Evolutionary conservation across 1,140 invertebrate species (phyloP).

Genomic region (Drosophila tani): DNA sequence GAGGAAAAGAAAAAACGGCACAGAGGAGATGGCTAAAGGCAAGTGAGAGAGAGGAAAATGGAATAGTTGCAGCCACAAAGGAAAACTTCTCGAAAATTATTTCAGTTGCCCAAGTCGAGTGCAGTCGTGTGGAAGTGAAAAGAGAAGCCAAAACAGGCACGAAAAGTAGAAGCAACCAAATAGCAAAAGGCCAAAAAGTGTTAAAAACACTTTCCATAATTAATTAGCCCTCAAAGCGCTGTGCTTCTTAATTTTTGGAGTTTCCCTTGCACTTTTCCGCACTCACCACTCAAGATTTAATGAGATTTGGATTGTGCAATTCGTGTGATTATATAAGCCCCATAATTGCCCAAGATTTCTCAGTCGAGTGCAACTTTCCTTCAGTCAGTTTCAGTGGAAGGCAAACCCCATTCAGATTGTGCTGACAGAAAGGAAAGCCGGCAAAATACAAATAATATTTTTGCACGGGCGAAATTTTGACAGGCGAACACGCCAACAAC

Average conservation of each 20-base stretch:
- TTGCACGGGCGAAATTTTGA: constrained; percentile 68
- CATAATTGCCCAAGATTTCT: constrained; percentile 17
- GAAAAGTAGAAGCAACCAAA: neutral
- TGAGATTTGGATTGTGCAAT: constrained; percentile 47
- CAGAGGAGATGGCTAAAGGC: constrained; percentile 18
- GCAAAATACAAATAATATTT: constrained; percentile 64
- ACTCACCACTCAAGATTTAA: constrained; percentile 3
- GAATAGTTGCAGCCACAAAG: constrained; percentile 67
- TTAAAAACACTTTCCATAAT: constrained; percentile 33
- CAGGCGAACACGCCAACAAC: constrained; percentile 51
- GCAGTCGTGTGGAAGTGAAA: constrained; percentile 75
- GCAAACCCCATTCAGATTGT: constrained; percentile 13
- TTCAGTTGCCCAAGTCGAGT: constrained; percentile 73
- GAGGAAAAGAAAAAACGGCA: constrained; percentile 5
- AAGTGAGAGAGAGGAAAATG: constrained; percentile 26
- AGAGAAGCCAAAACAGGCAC: constrained; percentile 20
- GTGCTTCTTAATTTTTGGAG: constrained; percentile 12
- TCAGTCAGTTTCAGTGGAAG: neutral
- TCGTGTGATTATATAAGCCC: constrained; percentile 67
- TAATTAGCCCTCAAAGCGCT: constrained; percentile 25
- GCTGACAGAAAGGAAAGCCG: constrained; percentile 64
- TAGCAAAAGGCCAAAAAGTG: constrained; percentile 12
- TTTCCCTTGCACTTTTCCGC: constrained; percentile 3
- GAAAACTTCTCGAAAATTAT: constrained; percentile 79
- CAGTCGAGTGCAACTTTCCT: neutral